A percentile compares a stretch with the other conserved stretches of the same genome.
These are phyloP conservation scores for Excalfactoria chinensis DNA, from an alignment of 2,113 vertebrate species.

Conservation along the genomic window DNA sequence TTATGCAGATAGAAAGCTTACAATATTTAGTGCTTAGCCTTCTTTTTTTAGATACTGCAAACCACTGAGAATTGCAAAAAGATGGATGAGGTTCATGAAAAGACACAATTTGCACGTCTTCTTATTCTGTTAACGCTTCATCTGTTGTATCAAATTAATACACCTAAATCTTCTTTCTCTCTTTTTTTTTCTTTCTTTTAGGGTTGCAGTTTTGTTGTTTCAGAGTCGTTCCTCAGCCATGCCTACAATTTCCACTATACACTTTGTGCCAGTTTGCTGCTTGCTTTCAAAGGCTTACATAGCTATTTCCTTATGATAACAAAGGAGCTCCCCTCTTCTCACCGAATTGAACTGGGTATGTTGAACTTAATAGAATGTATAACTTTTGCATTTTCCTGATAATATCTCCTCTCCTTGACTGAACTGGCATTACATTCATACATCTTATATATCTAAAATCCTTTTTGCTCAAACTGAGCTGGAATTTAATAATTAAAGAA, in stretches of 20 bases:
- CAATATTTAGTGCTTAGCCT: neutral
- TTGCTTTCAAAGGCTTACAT: constrained; percentile 94
- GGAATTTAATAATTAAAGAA: neutral
- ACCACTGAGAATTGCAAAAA: neutral
- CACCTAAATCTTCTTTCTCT: neutral
- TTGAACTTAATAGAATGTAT: constrained; percentile 35
- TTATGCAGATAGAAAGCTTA: neutral
- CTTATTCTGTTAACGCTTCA: neutral
- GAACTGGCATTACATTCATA: neutral
- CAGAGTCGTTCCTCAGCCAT: constrained; percentile 93
- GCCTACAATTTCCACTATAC: constrained; percentile 92
- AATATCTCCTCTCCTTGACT: neutral
- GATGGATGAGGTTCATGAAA: neutral
- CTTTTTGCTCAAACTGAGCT: neutral
- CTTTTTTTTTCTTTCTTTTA: constrained; percentile 63
- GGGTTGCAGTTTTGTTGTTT: constrained; percentile 92
- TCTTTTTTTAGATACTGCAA: neutral
- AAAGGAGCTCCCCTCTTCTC: constrained; percentile 91
- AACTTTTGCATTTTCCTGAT: neutral
- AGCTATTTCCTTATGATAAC: constrained; percentile 90
- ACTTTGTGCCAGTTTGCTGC: constrained; percentile 91
- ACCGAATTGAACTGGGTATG: constrained; percentile 94
- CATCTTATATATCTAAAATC: neutral
- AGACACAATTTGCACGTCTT: neutral
- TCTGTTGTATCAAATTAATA: neutral